These are phyloP conservation scores for Drosophila neonasuta DNA, from an alignment of 2,888 invertebrate species.

Conservation along the genomic window DNA sequence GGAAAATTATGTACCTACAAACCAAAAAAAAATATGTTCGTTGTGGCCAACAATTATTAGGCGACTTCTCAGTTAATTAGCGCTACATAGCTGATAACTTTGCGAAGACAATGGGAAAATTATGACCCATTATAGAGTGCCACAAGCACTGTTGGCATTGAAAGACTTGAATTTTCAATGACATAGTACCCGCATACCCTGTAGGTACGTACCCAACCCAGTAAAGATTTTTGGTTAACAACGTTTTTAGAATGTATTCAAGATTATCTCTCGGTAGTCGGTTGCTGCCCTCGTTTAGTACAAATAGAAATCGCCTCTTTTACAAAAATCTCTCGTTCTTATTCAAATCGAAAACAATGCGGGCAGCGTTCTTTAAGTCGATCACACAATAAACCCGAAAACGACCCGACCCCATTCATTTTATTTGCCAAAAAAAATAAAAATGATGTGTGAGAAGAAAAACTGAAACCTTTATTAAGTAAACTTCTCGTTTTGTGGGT, in stretches of 20 bases:
- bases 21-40: conserved; percentile 3
- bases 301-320: conserved; percentile 17
- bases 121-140: conserved; percentile 65
- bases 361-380: conserved; percentile 17
- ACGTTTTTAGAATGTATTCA: conserved; percentile 6
- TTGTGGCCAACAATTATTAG: conserved; percentile 39
- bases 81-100: conserved; percentile 38
- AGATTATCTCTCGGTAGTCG: conserved; percentile 17
- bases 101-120: conserved; percentile 65
- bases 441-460: conserved; percentile 8
- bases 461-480: conserved; percentile 36
- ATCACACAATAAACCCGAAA: conserved; percentile 36
- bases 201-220: conserved; percentile 5
- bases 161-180: conserved; percentile 27
- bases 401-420: conserved; percentile 29
- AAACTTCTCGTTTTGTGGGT: conserved; percentile 57
- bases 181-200: conserved; percentile 10
- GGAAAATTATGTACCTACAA: conserved; percentile 33
- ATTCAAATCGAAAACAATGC: conserved; percentile 42
- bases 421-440: conserved; percentile 31
- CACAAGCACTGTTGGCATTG: conserved; percentile 35
- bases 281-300: conserved; percentile 31
- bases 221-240: not conserved
- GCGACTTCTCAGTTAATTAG: conserved; percentile 75
- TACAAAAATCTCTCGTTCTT: conserved; percentile 17